Percentiles rank a stretch among this genome's conserved stretches.
Conservation (phyloP, 2,888 invertebrate genomes). For the Blera fallax region DNA sequence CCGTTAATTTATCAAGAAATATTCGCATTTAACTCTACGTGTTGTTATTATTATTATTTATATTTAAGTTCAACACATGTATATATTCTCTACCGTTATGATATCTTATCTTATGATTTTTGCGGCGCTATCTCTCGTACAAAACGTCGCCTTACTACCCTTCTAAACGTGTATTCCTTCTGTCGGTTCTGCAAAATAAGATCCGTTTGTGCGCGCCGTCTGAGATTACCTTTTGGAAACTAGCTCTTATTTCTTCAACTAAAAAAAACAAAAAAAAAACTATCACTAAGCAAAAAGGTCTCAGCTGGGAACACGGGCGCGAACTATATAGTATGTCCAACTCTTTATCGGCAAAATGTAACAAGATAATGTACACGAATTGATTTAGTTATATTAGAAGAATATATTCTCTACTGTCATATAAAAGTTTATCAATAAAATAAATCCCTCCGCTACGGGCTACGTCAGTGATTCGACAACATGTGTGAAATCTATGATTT, state of each 20-base stretch:
- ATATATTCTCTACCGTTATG: background rate
- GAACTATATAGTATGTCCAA: background rate
- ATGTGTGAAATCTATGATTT: slow-evolving; percentile 54
- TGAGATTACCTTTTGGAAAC: background rate
- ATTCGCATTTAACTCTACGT: background rate
- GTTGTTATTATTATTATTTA: background rate
- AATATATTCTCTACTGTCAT: slow-evolving; percentile 29
- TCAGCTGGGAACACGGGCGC: too few species aligned
- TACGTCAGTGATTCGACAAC: slow-evolving; percentile 20
- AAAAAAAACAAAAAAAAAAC: too few species aligned
- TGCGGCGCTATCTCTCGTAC: slow-evolving; percentile 36
- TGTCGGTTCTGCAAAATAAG: background rate
- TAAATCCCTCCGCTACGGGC: slow-evolving; percentile 34
- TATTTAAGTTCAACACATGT: slow-evolving; percentile 44
- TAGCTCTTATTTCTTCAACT: background rate
- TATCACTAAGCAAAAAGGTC: background rate
- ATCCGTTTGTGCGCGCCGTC: background rate
- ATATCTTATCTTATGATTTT: slow-evolving; percentile 62
- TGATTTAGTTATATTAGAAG: slow-evolving; percentile 1
- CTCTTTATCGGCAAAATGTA: slow-evolving; percentile 45
- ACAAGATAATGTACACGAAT: slow-evolving; percentile 44
- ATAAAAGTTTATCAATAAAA: slow-evolving; percentile 21
- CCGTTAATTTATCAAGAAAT: background rate
- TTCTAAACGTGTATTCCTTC: background rate
- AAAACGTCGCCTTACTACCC: background rate